Conservation (phyloP, 2,797 vertebrate genomes). For the Macroramphosus scolopax region DNA sequence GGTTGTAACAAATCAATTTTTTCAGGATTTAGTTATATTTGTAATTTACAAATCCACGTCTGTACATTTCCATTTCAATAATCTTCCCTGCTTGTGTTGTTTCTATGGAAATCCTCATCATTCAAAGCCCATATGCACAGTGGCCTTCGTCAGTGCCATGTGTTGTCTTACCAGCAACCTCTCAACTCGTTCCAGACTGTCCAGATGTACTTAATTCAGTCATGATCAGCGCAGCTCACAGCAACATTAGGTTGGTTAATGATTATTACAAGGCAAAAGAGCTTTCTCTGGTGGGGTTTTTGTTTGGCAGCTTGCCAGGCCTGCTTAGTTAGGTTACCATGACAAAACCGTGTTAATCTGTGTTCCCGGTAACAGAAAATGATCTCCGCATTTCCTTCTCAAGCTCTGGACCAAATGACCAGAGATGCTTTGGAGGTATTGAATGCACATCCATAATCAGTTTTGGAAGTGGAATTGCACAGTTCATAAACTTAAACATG, state of each 20-base stretch:
- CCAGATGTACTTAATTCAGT: constrained; percentile 58
- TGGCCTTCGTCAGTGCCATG: too few species aligned
- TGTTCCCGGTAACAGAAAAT: constrained; percentile 53
- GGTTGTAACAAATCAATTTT: too few species aligned
- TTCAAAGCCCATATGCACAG: too few species aligned
- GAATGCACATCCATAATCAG: constrained; percentile 31
- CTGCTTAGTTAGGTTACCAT: constrained; percentile 61
- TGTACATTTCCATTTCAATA: too few species aligned
- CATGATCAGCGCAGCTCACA: constrained; percentile 44
- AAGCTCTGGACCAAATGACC: constrained; percentile 35
- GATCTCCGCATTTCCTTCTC: constrained; percentile 44
- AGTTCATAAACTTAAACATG: constrained; percentile 18
- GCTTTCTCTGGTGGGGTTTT: constrained; percentile 41
- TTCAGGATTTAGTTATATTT: too few species aligned
- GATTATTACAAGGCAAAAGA: constrained; percentile 63
- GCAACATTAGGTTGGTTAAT: constrained; percentile 54
- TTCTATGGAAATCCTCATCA: too few species aligned
- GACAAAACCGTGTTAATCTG: constrained; percentile 57
- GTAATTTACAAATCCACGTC: too few species aligned
- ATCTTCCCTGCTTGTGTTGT: too few species aligned
- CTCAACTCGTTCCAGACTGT: constrained; percentile 29
- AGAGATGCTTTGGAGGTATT: constrained; percentile 29
- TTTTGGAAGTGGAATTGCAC: constrained; percentile 27
- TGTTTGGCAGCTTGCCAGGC: constrained; percentile 50
- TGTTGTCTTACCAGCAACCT: constrained; percentile 40